A percentile compares a stretch with the other conserved stretches of the same genome.
Evolutionary conservation across 1,140 invertebrate genomes (phyloP).

Genomic region (Rhopalosiphum maidis): DNA sequence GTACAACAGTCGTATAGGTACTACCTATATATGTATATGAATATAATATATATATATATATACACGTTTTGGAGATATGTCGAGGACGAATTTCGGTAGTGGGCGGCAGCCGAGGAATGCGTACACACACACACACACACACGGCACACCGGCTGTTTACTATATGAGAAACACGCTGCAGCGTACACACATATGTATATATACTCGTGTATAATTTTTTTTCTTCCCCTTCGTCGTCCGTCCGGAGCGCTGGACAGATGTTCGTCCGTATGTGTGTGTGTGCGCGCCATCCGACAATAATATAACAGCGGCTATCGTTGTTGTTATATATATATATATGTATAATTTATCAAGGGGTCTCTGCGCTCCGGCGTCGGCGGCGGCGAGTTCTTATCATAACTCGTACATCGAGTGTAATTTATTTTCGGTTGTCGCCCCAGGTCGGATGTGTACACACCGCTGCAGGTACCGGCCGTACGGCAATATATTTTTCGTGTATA

Average conservation of each 20-base stretch:
- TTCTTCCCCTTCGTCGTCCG: background rate
- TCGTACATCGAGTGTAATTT: conserved; percentile 50
- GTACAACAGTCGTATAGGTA: too few species aligned
- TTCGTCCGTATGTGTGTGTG: background rate
- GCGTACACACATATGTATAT: too few species aligned
- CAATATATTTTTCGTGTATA: background rate
- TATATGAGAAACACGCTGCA: too few species aligned
- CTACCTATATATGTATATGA: too few species aligned
- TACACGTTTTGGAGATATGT: background rate
- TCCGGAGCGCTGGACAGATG: conserved; percentile 39
- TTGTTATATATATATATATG: background rate
- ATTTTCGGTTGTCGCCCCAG: conserved; percentile 51
- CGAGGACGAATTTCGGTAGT: conserved; percentile 1
- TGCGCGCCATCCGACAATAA: background rate
- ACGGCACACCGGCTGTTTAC: background rate
- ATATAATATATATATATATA: background rate
- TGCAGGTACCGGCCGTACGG: too few species aligned
- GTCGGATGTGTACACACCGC: background rate
- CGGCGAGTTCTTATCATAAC: conserved; percentile 32
- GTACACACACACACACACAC: background rate
- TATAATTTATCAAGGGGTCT: conserved; percentile 52
- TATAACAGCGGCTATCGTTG: background rate
- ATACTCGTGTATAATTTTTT: background rate
- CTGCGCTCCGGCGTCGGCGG: background rate
- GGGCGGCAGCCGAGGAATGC: conserved; percentile 14